Percentiles rank a stretch among this genome's conserved stretches.
Evolutionary conservation across 2,113 vertebrate genomes (phyloP).

Genomic region (Petroica traversi): DNA sequence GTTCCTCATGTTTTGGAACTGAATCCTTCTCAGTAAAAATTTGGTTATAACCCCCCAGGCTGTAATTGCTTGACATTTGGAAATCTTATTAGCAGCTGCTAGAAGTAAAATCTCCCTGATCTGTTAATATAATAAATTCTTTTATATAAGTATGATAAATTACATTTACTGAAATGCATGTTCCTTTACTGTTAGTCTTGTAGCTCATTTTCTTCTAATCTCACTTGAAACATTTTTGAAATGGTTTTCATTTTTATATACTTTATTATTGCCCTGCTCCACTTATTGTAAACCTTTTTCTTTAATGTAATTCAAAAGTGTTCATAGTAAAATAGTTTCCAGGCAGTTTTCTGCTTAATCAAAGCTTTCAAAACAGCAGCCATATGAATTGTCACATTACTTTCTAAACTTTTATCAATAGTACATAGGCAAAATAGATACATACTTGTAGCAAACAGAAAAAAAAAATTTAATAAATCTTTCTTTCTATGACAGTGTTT

Average conservation of each 20-base stretch:
- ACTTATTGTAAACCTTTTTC: not conserved
- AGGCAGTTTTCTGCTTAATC: not conserved
- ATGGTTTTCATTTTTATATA: not conserved
- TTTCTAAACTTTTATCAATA: not conserved
- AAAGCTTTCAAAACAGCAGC: not conserved
- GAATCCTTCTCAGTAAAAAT: not conserved
- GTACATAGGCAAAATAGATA: not conserved
- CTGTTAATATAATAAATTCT: not conserved
- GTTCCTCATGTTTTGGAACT: not conserved
- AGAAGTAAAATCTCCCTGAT: not conserved
- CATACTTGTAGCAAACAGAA: not conserved
- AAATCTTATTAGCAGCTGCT: not conserved
- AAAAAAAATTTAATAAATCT: not conserved
- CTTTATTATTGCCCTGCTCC: not conserved
- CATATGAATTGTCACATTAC: not conserved
- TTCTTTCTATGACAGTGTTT: not conserved
- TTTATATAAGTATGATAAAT: not conserved
- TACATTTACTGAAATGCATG: not conserved
- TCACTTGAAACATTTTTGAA: not conserved
- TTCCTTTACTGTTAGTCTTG: not conserved
- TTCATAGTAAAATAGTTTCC: not conserved
- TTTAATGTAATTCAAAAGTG: not conserved
- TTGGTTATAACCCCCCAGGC: not conserved
- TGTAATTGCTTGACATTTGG: not conserved
- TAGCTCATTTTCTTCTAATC: not conserved